Percentiles rank a stretch among this genome's conserved stretches.
These are phyloP conservation scores for Oreohelix idahoensis DNA, from an alignment of 1,140 invertebrate species.

Conservation along the genomic window DNA sequence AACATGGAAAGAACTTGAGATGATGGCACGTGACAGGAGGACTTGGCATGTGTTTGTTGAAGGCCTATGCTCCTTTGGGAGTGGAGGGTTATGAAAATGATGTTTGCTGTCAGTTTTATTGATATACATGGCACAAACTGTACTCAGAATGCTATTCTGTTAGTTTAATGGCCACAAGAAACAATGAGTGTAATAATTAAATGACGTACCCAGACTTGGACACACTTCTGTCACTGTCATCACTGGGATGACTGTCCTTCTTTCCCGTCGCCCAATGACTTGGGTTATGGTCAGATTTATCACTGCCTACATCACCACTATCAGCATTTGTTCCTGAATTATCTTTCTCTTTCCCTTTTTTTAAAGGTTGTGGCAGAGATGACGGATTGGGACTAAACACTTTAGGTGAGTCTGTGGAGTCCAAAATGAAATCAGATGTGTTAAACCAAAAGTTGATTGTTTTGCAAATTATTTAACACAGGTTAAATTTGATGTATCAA, in stretches of 20 bases:
- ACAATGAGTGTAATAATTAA: no score
- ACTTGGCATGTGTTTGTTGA: no score
- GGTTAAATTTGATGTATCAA: neutral
- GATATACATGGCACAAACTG: no score
- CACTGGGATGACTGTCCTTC: constrained; percentile 40
- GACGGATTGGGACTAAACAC: constrained; percentile 37
- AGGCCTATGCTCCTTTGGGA: no score
- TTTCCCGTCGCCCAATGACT: neutral
- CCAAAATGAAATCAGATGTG: neutral
- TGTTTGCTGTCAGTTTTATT: no score
- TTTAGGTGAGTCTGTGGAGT: constrained; percentile 38
- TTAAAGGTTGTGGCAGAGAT: constrained; percentile 20
- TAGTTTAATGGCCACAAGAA: no score
- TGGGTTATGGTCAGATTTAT: constrained; percentile 19
- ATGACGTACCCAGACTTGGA: constrained; percentile 38
- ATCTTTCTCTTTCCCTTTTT: constrained; percentile 48
- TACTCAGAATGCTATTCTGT: no score
- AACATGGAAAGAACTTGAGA: no score
- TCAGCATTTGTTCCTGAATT: constrained; percentile 39
- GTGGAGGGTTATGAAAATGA: no score
- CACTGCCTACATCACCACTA: constrained; percentile 20
- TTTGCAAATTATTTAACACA: no score
- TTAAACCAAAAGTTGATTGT: no score
- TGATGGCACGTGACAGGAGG: no score
- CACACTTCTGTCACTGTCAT: constrained; percentile 41